A percentile compares a stretch with the other conserved stretches of the same genome.
phyloP scores from a whole-genome alignment of 2,888 invertebrate species.

The Tridacna gigas region DNA sequence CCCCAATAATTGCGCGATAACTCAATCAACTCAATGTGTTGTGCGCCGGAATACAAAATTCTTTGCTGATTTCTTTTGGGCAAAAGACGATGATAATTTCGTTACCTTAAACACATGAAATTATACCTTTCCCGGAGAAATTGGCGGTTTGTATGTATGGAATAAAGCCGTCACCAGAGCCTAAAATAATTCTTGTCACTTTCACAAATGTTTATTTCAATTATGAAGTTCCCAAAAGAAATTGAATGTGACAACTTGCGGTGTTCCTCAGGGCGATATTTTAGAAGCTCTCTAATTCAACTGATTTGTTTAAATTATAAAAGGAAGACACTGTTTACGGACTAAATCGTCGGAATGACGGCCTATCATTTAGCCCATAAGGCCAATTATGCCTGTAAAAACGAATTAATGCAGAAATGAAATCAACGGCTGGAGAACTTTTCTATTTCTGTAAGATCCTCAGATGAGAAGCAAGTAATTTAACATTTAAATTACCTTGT shows the following conservation, averaged over 20 bases:
- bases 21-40: slow-evolving; percentile 41
- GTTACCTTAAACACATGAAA: slow-evolving; percentile 61
- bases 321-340: slow-evolving; percentile 18
- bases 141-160: slow-evolving; percentile 47
- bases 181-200: slow-evolving; percentile 63
- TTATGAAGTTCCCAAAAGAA: slow-evolving; percentile 45
- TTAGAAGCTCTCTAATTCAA: slow-evolving; percentile 12
- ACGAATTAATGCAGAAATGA: slow-evolving; percentile 24
- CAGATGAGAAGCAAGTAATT: too few species aligned
- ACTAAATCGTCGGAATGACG: slow-evolving; percentile 9
- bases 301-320: slow-evolving; percentile 29
- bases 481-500: too few species aligned
- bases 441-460: too few species aligned
- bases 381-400: slow-evolving; percentile 25
- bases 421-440: neutral
- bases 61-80: slow-evolving; percentile 47
- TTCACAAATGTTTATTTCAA: slow-evolving; percentile 55
- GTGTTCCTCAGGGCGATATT: slow-evolving; percentile 8
- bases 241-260: slow-evolving; percentile 25
- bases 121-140: slow-evolving; percentile 50
- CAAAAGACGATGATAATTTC: slow-evolving; percentile 40
- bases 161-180: slow-evolving; percentile 45
- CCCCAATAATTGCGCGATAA: slow-evolving; percentile 46
- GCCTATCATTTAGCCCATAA: slow-evolving; percentile 20
- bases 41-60: slow-evolving; percentile 54